A percentile compares a stretch with the other conserved stretches of the same genome.
phyloP scores from a whole-genome alignment of 1,140 invertebrate genomes.

The Heliconius melpomene region DNA sequence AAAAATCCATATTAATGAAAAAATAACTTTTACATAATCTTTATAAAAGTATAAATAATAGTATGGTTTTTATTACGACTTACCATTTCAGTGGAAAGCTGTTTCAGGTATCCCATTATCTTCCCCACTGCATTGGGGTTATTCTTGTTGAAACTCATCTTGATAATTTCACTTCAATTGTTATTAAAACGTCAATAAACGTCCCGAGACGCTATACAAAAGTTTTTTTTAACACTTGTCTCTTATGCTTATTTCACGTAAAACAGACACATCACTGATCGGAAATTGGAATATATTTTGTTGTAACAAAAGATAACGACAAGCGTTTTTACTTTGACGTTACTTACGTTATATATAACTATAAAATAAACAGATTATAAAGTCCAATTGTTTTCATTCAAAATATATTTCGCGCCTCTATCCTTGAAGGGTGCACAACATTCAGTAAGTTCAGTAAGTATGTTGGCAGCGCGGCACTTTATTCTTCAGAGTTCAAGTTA shows the following conservation, averaged over 20 bases:
- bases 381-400: conserved; percentile 51
- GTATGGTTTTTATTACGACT: conserved; percentile 41
- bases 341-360: conserved; percentile 23
- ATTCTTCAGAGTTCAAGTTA: conserved; percentile 74
- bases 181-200: background rate
- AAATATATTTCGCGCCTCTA: conserved; percentile 62
- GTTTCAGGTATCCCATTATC: conserved; percentile 76
- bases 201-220: background rate
- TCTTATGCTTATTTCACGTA: background rate
- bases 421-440: conserved; percentile 66
- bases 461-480: conserved; percentile 72
- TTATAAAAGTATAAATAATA: background rate
- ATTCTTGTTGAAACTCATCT: conserved; percentile 80
- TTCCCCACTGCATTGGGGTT: conserved; percentile 77
- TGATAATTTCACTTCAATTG: conserved; percentile 24
- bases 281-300: background rate
- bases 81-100: conserved; percentile 79
- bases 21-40: no score
- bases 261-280: conserved; percentile 5
- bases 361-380: conserved; percentile 27
- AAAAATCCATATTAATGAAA: no score
- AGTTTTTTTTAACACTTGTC: background rate
- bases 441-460: conserved; percentile 61
- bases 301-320: background rate
- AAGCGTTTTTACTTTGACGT: background rate